Percentiles rank a stretch among this genome's conserved stretches.
Evolutionary conservation across 37 sponge, comb jelly and placozoan genomes (phyloP).

Genomic region (Chondrosia reniformis): DNA sequence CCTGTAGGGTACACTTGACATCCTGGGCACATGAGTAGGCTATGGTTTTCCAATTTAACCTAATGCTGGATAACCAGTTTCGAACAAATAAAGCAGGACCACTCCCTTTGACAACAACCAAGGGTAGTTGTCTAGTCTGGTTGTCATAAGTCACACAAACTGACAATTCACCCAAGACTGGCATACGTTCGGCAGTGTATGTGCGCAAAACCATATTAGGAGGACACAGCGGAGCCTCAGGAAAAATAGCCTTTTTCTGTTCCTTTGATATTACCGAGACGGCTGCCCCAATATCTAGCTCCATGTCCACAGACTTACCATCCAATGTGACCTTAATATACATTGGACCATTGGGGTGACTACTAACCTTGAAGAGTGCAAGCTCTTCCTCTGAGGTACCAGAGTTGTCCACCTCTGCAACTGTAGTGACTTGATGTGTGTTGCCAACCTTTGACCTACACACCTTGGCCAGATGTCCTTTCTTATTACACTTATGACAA

Average conservation of each 20-base stretch:
- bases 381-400: background rate
- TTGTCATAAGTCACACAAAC: background rate
- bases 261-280: constrained; percentile 12
- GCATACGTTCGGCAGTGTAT: background rate
- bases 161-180: background rate
- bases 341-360: background rate
- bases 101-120: constrained; percentile 9
- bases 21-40: background rate
- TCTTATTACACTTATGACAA: constrained; percentile 23
- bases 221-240: background rate
- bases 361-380: background rate
- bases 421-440: background rate
- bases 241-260: background rate
- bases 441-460: background rate
- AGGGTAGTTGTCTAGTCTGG: background rate
- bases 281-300: constrained; percentile 23
- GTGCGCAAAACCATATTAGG: background rate
- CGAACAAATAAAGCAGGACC: constrained; percentile 18
- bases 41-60: background rate
- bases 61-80: background rate
- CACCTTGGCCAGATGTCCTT: constrained; percentile 22
- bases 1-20: background rate
- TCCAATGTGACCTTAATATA: background rate
- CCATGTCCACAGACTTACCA: background rate
- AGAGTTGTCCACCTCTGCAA: background rate